phyloP scores from a whole-genome alignment of 2,113 vertebrate genomes.

The Chaetodon auriga region DNA sequence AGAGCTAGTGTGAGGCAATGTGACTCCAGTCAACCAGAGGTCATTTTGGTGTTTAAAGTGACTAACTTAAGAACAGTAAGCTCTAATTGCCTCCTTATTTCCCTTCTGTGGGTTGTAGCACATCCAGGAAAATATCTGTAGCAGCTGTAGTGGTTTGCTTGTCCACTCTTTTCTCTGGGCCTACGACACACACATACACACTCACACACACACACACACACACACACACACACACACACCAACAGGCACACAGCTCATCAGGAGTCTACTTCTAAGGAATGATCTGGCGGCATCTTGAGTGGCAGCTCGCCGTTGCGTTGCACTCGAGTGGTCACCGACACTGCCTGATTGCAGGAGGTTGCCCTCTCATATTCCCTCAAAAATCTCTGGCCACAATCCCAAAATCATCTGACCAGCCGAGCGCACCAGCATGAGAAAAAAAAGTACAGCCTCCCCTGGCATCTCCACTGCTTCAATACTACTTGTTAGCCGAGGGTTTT shows the following conservation, averaged over 20 bases:
- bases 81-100: constrained; percentile 33
- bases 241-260: constrained; percentile 48
- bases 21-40: constrained; percentile 10
- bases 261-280: constrained; percentile 37
- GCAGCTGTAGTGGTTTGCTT: constrained; percentile 49
- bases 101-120: constrained; percentile 24
- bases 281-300: constrained; percentile 62
- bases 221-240: constrained; percentile 12
- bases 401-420: constrained; percentile 64
- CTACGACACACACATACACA: constrained; percentile 1
- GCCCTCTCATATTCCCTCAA: constrained; percentile 69
- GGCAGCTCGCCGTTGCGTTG: constrained; percentile 53
- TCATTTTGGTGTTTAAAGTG: constrained; percentile 14
- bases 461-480: constrained; percentile 53
- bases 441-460: constrained; percentile 26
- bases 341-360: constrained; percentile 70
- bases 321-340: constrained; percentile 69
- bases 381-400: constrained; percentile 67
- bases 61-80: not conserved
- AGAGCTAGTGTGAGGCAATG: not conserved
- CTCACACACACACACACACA: constrained; percentile 24
- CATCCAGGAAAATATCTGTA: constrained; percentile 33
- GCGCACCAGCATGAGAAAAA: constrained; percentile 52
- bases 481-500: constrained; percentile 56
- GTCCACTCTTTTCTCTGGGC: constrained; percentile 7